Conservation (phyloP, 2,888 invertebrate species). For the Gari tellinella region DNA sequence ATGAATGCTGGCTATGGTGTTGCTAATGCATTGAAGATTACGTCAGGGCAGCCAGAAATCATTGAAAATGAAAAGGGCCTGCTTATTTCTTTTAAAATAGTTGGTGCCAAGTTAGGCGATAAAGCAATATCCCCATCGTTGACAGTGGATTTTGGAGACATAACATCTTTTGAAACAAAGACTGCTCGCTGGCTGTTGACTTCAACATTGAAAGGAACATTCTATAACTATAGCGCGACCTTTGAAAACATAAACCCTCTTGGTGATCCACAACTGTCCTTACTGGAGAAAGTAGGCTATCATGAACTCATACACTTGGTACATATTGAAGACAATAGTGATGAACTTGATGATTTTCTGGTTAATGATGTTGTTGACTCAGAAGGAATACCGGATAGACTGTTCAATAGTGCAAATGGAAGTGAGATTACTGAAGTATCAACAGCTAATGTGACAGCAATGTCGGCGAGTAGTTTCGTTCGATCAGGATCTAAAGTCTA, state of each 20-base stretch:
- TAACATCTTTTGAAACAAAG: constrained; percentile 61
- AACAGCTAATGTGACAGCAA: no score
- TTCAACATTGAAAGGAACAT: constrained; percentile 69
- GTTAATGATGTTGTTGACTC: constrained; percentile 2
- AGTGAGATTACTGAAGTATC: no score
- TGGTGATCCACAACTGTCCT: constrained; percentile 69
- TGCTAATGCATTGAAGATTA: constrained; percentile 62
- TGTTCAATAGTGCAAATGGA: no score
- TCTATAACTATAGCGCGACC: constrained; percentile 65
- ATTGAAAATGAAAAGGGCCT: constrained; percentile 74
- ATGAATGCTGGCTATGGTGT: constrained; percentile 66
- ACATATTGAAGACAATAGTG: constrained; percentile 36
- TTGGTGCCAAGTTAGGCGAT: constrained; percentile 58
- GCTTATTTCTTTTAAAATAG: constrained; percentile 66
- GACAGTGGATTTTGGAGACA: constrained; percentile 49
- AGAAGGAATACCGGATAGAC: constrained; percentile 23
- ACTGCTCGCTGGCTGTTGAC: constrained; percentile 68
- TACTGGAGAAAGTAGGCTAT: constrained; percentile 60
- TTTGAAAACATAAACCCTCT: constrained; percentile 40
- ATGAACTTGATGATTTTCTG: neutral
- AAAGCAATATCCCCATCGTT: constrained; percentile 57
- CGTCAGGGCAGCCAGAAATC: constrained; percentile 72
- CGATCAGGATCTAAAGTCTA: no score
- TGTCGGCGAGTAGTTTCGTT: no score
- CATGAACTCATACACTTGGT: constrained; percentile 66